Conservation (phyloP, 2,888 invertebrate genomes). For the Ferdinandea cuprea region DNA sequence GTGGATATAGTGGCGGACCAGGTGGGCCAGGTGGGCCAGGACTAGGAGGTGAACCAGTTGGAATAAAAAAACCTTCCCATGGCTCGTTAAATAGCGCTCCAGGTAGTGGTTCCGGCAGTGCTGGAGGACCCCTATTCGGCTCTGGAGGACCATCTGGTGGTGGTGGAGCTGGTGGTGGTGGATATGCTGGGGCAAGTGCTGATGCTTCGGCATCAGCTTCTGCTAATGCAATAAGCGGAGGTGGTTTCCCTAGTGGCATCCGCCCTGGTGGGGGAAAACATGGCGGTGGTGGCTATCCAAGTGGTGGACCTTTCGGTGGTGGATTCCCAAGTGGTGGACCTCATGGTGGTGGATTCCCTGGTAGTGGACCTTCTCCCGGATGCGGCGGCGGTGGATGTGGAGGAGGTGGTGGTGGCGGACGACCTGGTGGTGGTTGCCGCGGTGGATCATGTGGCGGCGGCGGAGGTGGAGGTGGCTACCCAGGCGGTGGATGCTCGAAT, state of each 20-base stretch:
- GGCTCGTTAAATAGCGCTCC: neutral
- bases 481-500: slow-evolving; percentile 25
- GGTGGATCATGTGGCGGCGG: slow-evolving; percentile 51
- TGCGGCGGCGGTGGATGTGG: slow-evolving; percentile 56
- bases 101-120: slow-evolving; percentile 20
- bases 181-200: slow-evolving; percentile 40
- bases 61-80: neutral
- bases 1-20: slow-evolving; percentile 36
- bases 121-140: neutral
- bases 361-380: slow-evolving; percentile 39
- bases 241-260: slow-evolving; percentile 20
- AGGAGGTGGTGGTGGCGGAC: slow-evolving; percentile 33
- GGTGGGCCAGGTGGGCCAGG: neutral
- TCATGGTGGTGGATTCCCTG: slow-evolving; percentile 43
- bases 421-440: slow-evolving; percentile 29
- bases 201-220: slow-evolving; percentile 43
- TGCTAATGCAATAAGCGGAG: slow-evolving; percentile 50
- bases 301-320: slow-evolving; percentile 48
- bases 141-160: slow-evolving; percentile 23
- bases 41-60: neutral
- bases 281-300: slow-evolving; percentile 55
- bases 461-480: slow-evolving; percentile 30
- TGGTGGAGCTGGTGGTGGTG: slow-evolving; percentile 5
- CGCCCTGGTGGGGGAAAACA: slow-evolving; percentile 46
- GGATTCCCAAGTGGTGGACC: slow-evolving; percentile 49